Evolutionary conservation across 2,888 invertebrate species (phyloP).

Genomic region (Drosophila ustulata): DNA sequence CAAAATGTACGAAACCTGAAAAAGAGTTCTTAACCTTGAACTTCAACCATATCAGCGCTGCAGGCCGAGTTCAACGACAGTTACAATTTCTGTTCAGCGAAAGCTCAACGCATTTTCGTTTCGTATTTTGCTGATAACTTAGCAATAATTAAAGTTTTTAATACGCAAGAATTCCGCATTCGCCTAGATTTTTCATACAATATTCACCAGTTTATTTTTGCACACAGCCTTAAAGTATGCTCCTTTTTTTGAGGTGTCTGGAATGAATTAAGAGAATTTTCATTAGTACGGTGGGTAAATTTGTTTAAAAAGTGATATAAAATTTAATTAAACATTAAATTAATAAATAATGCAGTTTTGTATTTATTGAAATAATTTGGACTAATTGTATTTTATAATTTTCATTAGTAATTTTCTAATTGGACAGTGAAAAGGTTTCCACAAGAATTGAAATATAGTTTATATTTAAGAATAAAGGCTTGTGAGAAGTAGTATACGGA

Average conservation of each 20-base stretch:
- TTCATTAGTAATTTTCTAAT: too few species aligned
- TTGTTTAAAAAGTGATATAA: too few species aligned
- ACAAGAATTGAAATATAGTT: too few species aligned
- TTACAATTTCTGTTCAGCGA: conserved; percentile 2
- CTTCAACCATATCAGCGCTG: conserved; percentile 38
- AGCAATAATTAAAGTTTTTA: not conserved
- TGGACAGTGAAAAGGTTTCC: too few species aligned
- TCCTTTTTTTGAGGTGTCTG: not conserved
- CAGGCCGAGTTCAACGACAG: conserved; percentile 9
- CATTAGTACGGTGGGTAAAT: not conserved
- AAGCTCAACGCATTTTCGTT: not conserved
- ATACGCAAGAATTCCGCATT: not conserved
- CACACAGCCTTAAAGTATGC: conserved; percentile 36
- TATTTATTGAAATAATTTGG: too few species aligned
- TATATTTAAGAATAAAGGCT: too few species aligned
- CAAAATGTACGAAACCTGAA: conserved; percentile 21
- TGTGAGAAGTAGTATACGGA: too few species aligned
- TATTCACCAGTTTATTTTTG: not conserved
- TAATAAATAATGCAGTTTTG: too few species aligned
- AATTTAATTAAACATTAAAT: too few species aligned
- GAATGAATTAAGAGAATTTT: not conserved
- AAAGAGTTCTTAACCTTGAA: conserved; percentile 42
- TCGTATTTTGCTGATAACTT: not conserved
- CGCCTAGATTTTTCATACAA: not conserved
- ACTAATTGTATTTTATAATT: too few species aligned